Conservation (phyloP, 2,797 vertebrate genomes). For the Moxostoma hubbsi region DNA sequence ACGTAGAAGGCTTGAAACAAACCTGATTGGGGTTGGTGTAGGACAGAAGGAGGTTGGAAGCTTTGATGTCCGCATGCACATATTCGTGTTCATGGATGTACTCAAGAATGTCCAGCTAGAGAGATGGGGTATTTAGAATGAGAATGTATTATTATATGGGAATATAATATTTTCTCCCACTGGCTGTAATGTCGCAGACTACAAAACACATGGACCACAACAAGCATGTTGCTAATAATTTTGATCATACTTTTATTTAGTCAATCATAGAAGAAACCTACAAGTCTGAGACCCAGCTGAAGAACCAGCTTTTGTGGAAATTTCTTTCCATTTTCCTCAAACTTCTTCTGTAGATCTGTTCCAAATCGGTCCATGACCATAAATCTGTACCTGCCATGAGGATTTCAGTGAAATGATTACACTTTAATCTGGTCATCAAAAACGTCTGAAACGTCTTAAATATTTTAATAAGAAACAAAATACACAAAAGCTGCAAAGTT, state of each 20-base stretch:
- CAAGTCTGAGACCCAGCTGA: conserved; percentile 91
- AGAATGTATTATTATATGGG: neutral
- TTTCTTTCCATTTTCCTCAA: conserved; percentile 82
- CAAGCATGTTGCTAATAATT: neutral
- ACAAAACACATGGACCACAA: too few relatives aligned
- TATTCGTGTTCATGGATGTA: conserved; percentile 95
- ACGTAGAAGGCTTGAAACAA: conserved; percentile 51
- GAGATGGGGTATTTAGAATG: conserved; percentile 14
- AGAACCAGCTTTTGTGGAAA: conserved; percentile 92
- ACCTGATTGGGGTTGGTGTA: conserved; percentile 91
- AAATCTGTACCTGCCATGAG: conserved; percentile 84
- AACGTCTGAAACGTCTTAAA: neutral
- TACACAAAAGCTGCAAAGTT: neutral
- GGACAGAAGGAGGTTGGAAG: conserved; percentile 92
- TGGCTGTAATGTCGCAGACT: neutral
- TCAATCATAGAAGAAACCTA: conserved; percentile 70
- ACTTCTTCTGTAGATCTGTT: conserved; percentile 93
- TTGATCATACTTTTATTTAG: too few relatives aligned
- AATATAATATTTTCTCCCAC: neutral
- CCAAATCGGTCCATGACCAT: conserved; percentile 97
- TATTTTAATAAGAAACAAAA: too few relatives aligned
- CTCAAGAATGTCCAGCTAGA: conserved; percentile 90
- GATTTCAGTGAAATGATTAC: neutral
- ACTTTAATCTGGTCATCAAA: neutral
- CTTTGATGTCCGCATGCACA: conserved; percentile 95